phyloP scores from a whole-genome alignment of 2,797 vertebrate genomes.

The Muraenolepis orangiensis region DNA sequence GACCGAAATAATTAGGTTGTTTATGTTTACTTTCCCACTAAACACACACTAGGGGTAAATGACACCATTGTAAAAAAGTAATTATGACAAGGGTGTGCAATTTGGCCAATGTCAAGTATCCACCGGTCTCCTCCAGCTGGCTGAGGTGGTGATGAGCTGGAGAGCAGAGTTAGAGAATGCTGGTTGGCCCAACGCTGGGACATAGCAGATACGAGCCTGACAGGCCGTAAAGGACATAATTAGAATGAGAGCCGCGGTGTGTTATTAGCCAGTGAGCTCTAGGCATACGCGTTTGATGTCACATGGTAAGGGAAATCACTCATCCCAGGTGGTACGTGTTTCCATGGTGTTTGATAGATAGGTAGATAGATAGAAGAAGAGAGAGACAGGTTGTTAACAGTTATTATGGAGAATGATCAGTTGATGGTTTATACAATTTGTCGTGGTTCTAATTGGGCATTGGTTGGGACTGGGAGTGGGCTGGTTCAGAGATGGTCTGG shows the following conservation, averaged over 20 bases:
- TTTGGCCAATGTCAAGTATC: constrained; percentile 40
- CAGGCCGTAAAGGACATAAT: constrained; percentile 65
- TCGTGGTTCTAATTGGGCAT: neutral
- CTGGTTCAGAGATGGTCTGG: neutral
- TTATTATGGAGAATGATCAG: too few relatives aligned
- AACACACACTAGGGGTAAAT: neutral
- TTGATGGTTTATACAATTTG: neutral
- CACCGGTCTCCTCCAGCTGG: constrained; percentile 64
- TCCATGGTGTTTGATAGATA: constrained; percentile 28
- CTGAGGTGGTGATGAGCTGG: constrained; percentile 53
- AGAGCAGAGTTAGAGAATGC: constrained; percentile 57
- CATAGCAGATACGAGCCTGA: constrained; percentile 59
- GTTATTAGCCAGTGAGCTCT: constrained; percentile 60
- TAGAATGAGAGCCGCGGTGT: constrained; percentile 48
- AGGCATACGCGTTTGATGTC: constrained; percentile 61
- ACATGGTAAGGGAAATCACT: constrained; percentile 45
- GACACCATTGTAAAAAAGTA: constrained; percentile 8
- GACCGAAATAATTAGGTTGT: neutral
- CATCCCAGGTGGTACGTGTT: constrained; percentile 24
- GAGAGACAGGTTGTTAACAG: neutral
- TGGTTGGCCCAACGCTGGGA: constrained; percentile 11
- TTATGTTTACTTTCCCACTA: neutral
- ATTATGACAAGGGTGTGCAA: constrained; percentile 28
- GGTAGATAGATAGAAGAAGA: neutral
- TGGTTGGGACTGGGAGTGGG: neutral